A percentile compares a stretch with the other conserved stretches of the same genome.
Conservation (phyloP, 2,797 vertebrate genomes). For the Muscicapa comitata region DNA sequence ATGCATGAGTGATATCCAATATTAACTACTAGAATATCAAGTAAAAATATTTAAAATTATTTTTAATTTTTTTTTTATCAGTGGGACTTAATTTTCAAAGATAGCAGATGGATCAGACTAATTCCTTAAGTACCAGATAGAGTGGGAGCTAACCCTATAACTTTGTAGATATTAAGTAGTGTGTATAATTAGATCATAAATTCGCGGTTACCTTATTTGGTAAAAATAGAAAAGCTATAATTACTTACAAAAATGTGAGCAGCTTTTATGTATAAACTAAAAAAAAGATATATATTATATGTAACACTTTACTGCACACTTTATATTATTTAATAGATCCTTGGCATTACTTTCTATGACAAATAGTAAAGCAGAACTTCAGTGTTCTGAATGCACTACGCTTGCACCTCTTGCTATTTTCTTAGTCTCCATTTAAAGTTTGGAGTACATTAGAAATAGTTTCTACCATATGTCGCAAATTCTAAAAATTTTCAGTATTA, state of each 20-base stretch:
- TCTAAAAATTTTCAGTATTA: neutral
- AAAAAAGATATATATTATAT: neutral
- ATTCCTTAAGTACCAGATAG: constrained; percentile 16
- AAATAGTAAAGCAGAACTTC: neutral
- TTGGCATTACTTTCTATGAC: neutral
- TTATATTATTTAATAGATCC: neutral
- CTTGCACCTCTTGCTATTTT: neutral
- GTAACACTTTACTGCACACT: neutral
- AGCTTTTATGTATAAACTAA: neutral
- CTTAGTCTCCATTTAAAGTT: neutral
- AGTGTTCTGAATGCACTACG: neutral
- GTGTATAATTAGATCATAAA: constrained; percentile 21
- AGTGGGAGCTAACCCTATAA: constrained; percentile 3
- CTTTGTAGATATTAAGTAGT: constrained; percentile 20
- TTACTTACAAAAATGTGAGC: neutral
- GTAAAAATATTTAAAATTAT: neutral
- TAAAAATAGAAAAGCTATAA: constrained; percentile 27
- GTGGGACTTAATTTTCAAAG: constrained; percentile 21
- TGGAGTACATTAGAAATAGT: neutral
- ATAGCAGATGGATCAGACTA: neutral
- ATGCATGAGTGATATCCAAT: neutral
- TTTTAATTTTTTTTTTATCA: neutral
- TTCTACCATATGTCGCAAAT: neutral
- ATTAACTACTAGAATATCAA: neutral
- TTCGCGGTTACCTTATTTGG: neutral